A percentile compares a stretch with the other conserved stretches of the same genome.
Conservation (phyloP, 2,113 vertebrate species). For the Fulmarus glacialis region DNA sequence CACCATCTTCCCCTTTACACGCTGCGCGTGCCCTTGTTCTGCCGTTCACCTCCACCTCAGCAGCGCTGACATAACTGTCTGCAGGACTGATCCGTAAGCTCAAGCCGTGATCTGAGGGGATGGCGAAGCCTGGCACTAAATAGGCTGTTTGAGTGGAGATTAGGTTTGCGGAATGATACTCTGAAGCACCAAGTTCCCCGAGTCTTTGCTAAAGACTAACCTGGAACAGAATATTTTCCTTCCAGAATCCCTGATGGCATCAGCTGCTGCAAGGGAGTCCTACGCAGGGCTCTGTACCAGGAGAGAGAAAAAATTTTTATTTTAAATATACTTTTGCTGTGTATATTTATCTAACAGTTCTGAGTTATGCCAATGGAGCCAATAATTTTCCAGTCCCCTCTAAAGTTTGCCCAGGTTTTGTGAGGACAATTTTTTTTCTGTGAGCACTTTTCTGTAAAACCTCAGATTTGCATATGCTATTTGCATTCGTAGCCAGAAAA, state of each 20-base stretch:
- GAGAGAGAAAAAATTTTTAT: not conserved
- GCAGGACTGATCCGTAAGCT: not conserved
- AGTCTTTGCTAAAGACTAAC: not conserved
- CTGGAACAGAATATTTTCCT: not conserved
- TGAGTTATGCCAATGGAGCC: not conserved
- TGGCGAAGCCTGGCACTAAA: not conserved
- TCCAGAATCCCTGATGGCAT: not conserved
- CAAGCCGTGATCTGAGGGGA: not conserved
- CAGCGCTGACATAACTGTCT: rapidly evolving
- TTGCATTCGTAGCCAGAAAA: not conserved
- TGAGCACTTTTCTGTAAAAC: not conserved
- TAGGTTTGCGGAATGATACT: rapidly evolving
- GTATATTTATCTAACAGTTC: not conserved
- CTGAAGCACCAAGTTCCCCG: not conserved
- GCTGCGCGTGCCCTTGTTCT: rapidly evolving
- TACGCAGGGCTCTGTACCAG: not conserved
- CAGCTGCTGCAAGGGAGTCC: not conserved
- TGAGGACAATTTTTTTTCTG: not conserved
- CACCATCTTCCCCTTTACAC: not conserved
- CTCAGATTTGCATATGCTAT: not conserved
- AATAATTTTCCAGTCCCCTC: not conserved
- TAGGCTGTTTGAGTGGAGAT: not conserved
- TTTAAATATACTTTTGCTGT: not conserved
- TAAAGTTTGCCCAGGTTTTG: not conserved
- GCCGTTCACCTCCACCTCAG: not conserved